Conservation (phyloP, 30 jellyfish, hydroid and myxozoan species). For the Morbakka virulenta region DNA sequence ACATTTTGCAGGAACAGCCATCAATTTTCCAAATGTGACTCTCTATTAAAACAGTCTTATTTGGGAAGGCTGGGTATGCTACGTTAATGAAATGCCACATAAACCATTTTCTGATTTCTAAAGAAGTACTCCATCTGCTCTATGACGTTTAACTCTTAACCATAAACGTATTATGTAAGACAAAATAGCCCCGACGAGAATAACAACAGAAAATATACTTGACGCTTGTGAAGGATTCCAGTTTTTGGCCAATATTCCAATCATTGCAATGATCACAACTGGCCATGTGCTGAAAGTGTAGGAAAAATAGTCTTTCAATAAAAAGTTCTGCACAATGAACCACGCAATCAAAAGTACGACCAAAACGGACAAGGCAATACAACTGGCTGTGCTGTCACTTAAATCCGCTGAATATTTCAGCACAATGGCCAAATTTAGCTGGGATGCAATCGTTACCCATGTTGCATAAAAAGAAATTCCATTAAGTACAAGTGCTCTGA, state of each 20-base stretch:
- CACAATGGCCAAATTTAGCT: conserved; percentile 46
- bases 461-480: conserved; percentile 65
- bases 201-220: no score
- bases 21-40: no score
- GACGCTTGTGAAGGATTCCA: no score
- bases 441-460: conserved; percentile 67
- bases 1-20: no score
- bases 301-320: conserved; percentile 32
- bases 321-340: conserved; percentile 69
- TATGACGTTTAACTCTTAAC: no score
- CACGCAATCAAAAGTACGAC: conserved; percentile 36
- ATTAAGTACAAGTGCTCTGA: conserved; percentile 57
- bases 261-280: conserved; percentile 53
- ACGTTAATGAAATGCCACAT: no score
- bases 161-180: no score
- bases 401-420: conserved; percentile 27
- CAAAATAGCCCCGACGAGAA: no score
- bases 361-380: conserved; percentile 38
- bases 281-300: conserved; percentile 56
- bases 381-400: conserved; percentile 28
- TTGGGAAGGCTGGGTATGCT: no score
- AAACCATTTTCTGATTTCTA: no score
- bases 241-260: conserved; percentile 52
- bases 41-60: no score
- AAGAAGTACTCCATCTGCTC: no score